These are phyloP conservation scores for Perdita meconis DNA, from an alignment of 2,888 invertebrate species.

Conservation along the genomic window DNA sequence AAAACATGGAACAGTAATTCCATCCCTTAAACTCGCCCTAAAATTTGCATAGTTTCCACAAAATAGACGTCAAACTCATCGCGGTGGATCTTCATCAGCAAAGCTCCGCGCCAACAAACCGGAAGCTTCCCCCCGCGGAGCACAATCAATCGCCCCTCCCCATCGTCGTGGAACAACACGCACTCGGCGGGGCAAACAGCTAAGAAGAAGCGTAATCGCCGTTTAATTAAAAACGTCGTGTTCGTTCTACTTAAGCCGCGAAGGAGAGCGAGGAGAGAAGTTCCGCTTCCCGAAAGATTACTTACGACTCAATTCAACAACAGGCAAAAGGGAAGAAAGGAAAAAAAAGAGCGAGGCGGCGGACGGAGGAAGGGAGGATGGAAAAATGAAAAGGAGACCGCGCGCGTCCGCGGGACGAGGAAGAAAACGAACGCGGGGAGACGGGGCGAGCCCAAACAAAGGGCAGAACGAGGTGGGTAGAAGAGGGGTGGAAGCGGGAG, in stretches of 20 bases:
- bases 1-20: too few species aligned
- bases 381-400: slow-evolving; percentile 31
- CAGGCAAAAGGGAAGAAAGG: neutral
- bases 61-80: too few species aligned
- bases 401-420: neutral
- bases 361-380: slow-evolving; percentile 5
- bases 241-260: neutral
- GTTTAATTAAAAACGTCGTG: slow-evolving; percentile 6
- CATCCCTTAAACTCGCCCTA: too few species aligned
- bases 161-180: neutral
- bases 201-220: slow-evolving; percentile 1
- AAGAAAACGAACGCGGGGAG: slow-evolving; percentile 13
- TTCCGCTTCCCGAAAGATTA: neutral
- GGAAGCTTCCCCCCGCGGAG: too few species aligned
- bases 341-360: neutral
- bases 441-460: slow-evolving; percentile 22
- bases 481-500: too few species aligned
- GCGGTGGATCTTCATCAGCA: too few species aligned
- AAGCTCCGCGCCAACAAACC: too few species aligned
- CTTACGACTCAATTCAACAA: slow-evolving; percentile 30
- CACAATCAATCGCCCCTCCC: neutral
- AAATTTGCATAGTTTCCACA: too few species aligned
- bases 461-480: slow-evolving; percentile 16
- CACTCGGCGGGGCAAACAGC: neutral
- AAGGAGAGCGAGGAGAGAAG: neutral